phyloP scores from a whole-genome alignment of 2,113 vertebrate genomes.

The Lasiurus borealis region DNA sequence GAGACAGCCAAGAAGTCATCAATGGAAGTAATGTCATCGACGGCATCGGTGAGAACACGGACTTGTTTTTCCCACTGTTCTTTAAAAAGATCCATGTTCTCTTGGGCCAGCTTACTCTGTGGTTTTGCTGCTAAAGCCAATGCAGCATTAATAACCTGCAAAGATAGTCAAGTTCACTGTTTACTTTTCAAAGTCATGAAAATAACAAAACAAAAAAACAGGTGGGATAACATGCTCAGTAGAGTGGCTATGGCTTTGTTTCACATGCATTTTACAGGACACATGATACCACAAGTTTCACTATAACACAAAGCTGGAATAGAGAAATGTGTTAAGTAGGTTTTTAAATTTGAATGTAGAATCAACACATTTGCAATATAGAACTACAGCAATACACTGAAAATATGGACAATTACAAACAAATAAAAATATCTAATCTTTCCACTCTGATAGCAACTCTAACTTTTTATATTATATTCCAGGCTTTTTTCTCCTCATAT shows the following conservation, averaged over 20 bases:
- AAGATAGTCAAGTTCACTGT: constrained; percentile 74
- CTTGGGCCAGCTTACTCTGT: constrained; percentile 98
- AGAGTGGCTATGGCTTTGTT: background rate
- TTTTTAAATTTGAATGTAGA: background rate
- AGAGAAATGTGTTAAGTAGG: background rate
- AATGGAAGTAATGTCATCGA: constrained; percentile 99
- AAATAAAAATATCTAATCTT: background rate
- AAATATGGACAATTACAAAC: background rate
- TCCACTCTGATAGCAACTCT: constrained; percentile 34
- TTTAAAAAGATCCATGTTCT: constrained; percentile 99
- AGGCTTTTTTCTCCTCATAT: background rate
- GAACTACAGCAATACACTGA: background rate
- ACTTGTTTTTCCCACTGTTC: constrained; percentile 99
- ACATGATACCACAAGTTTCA: background rate
- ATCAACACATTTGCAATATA: background rate
- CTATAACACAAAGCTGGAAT: background rate
- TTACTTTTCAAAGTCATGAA: background rate
- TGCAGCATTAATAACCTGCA: constrained; percentile 98
- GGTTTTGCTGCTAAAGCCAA: constrained; percentile 98
- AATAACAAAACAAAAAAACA: background rate
- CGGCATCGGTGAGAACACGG: constrained; percentile 96
- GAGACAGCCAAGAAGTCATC: constrained; percentile 99
- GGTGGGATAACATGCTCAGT: background rate
- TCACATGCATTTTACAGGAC: background rate
- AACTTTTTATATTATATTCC: constrained; percentile 4